Evolutionary conservation across 2,113 vertebrate genomes (phyloP).

Genomic region (Corythoichthys haematopterus): DNA sequence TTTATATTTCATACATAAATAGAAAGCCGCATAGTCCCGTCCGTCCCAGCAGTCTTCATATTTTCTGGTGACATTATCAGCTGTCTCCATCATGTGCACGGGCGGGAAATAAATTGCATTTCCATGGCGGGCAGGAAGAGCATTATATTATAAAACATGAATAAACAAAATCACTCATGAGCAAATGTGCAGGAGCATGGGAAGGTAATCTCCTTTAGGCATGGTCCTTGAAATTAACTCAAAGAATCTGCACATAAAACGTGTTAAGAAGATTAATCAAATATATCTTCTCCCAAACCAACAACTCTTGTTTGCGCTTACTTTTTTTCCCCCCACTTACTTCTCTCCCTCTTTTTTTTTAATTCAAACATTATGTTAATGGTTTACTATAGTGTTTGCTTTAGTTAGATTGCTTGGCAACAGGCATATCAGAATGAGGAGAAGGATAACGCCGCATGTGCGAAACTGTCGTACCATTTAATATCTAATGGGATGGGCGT

Average conservation of each 20-base stretch:
- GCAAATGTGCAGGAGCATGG: slow-evolving; percentile 74
- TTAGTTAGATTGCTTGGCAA: slow-evolving; percentile 64
- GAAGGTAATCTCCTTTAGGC: slow-evolving; percentile 76
- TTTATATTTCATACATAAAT: slow-evolving; percentile 80
- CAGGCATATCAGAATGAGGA: slow-evolving; percentile 64
- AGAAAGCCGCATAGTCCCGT: slow-evolving; percentile 71
- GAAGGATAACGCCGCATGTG: slow-evolving; percentile 52
- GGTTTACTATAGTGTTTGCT: slow-evolving; percentile 67
- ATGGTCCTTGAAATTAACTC: slow-evolving; percentile 76
- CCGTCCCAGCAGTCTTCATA: slow-evolving; percentile 73
- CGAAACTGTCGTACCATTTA: slow-evolving; percentile 61
- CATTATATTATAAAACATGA: slow-evolving; percentile 78
- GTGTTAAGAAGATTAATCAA: slow-evolving; percentile 77
- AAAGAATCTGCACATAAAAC: slow-evolving; percentile 75
- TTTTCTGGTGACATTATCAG: slow-evolving; percentile 78
- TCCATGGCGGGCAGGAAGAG: slow-evolving; percentile 66
- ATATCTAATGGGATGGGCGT: slow-evolving; percentile 50
- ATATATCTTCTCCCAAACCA: slow-evolving; percentile 50
- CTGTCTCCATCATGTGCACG: slow-evolving; percentile 70
- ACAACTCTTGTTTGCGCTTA: slow-evolving; percentile 43
- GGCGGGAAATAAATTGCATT: slow-evolving; percentile 78
- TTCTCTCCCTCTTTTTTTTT: slow-evolving; percentile 8
- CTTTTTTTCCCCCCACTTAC: slow-evolving; percentile 26
- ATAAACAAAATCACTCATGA: slow-evolving; percentile 79
- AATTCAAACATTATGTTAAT: slow-evolving; percentile 71